Base-by-base conservation (phyloP, 1,140 invertebrate species). In the Drosophila repletoides region DNA sequence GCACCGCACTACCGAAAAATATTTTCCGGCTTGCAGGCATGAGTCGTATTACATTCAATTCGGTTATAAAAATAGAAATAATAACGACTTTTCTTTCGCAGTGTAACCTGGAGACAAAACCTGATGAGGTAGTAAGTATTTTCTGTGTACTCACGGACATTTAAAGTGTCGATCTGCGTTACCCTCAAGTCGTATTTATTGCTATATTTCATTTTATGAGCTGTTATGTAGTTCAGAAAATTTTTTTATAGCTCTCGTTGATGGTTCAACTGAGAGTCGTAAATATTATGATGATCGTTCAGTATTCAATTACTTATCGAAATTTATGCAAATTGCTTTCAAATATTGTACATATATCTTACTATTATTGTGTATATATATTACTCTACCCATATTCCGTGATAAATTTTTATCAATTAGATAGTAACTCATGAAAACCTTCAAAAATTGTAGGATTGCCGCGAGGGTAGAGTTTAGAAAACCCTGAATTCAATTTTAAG, bases 281-380 rank as follows among this genome's bases (percentile, higher is more conserved):
- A 38, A 21, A 48, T 48, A 59, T 49, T 48, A 49, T 64, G 41
- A 34, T 34, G 40, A 34, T 43, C 17, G 0, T 3, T 6, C 17
- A 9, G 2, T 3, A 58, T 21, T 53, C 46, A 64, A 73, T 64
- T 69, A 15, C 43, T 59, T 69, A 64, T 69, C 64, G 48, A 69
- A 69, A 69, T 53, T 59, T 38, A 45, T 61, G 43, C 26, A 51
- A 71, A 71, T 71, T 60, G 29, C 6, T 14, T 43, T 22, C 24
- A 29, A 65, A 43, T 5, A 24, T 46, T 61, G 15, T 52, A 43
- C 10, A 48, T 61, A 28, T 53, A 36, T 33, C 63, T 24, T 63
- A 7, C 24, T 38, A 1, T 14, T 21, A 33, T 49, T 31, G 15
- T 63, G 63, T 63, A 70, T 68, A 65, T n/a, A n/a, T n/a, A n/a